Evolutionary conservation across 2,888 invertebrate species (phyloP).

Genomic region (Dioctria rufipes): DNA sequence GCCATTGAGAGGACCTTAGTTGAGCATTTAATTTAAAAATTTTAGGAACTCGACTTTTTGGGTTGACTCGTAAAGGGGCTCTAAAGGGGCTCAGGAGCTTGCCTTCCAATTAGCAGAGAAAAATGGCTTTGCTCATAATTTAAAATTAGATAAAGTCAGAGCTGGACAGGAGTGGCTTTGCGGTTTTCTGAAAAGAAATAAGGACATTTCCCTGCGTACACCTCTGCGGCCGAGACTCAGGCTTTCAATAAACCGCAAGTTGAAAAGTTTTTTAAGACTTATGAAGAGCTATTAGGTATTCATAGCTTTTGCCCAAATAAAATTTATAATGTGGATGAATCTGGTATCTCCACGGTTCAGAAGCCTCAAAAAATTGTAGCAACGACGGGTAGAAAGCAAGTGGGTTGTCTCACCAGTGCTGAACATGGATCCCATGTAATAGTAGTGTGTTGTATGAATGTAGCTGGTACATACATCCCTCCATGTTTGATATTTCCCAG

Average conservation of each 20-base stretch:
- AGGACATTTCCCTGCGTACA: constrained; percentile 16
- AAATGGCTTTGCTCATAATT: constrained; percentile 9
- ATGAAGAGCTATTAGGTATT: too few relatives aligned
- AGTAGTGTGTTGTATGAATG: too few relatives aligned
- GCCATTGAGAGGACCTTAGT: too few relatives aligned
- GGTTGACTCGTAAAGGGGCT: too few relatives aligned
- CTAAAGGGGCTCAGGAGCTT: too few relatives aligned
- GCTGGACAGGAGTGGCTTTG: constrained; percentile 23
- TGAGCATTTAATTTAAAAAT: too few relatives aligned
- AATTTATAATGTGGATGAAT: constrained; percentile 69
- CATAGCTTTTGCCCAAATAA: not conserved
- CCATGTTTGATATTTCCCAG: constrained; percentile 67
- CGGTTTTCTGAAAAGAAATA: constrained; percentile 1
- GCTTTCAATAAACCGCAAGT: too few relatives aligned
- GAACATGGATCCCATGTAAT: constrained; percentile 68
- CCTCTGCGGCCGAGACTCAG: constrained; percentile 39
- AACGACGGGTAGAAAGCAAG: constrained; percentile 67
- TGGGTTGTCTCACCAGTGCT: too few relatives aligned
- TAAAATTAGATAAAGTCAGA: not conserved
- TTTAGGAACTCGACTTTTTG: too few relatives aligned
- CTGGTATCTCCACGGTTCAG: constrained; percentile 68
- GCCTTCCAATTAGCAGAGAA: too few relatives aligned
- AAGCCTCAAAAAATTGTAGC: constrained; percentile 66
- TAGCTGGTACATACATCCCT: constrained; percentile 66
- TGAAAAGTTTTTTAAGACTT: constrained; percentile 60